These are phyloP conservation scores for Hipparchia sbordonii DNA, from an alignment of 2,888 invertebrate genomes.

Conservation along the genomic window DNA sequence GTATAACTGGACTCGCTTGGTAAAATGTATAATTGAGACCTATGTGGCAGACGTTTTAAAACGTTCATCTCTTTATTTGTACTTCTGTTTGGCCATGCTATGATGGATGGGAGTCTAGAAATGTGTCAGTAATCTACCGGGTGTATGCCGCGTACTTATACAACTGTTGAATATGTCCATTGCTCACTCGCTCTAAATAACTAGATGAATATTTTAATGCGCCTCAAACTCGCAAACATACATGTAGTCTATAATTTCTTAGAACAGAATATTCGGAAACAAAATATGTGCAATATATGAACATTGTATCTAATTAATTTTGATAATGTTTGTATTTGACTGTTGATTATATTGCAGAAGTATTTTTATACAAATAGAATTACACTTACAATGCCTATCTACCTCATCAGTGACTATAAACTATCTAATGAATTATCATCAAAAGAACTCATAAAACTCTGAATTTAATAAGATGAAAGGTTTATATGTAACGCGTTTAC, in stretches of 20 bases:
- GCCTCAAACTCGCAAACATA: slow-evolving; percentile 32
- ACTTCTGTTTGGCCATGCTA: background rate
- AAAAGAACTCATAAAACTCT: slow-evolving; percentile 30
- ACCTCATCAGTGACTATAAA: slow-evolving; percentile 72
- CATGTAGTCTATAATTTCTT: slow-evolving; percentile 51
- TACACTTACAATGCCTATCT: slow-evolving; percentile 72
- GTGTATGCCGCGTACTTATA: background rate
- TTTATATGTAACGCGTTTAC: slow-evolving; percentile 25
- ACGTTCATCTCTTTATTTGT: slow-evolving; percentile 48
- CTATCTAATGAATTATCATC: slow-evolving; percentile 38
- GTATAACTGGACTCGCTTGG: slow-evolving; percentile 53
- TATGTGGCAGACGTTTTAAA: slow-evolving; percentile 52
- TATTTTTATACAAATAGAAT: slow-evolving; percentile 80
- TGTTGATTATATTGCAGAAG: slow-evolving; percentile 81
- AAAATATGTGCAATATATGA: slow-evolving; percentile 71
- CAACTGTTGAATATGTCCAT: background rate
- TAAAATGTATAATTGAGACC: slow-evolving; percentile 59
- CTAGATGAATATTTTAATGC: slow-evolving; percentile 48
- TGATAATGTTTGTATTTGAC: slow-evolving; percentile 81
- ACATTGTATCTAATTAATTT: slow-evolving; percentile 73
- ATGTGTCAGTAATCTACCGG: background rate
- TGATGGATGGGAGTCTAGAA: background rate
- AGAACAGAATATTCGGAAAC: slow-evolving; percentile 51
- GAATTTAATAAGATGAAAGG: slow-evolving; percentile 21
- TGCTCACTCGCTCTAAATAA: slow-evolving; percentile 29